Evolutionary conservation across 2,113 vertebrate genomes (phyloP).

Genomic region (Pyxicephalus adspersus): DNA sequence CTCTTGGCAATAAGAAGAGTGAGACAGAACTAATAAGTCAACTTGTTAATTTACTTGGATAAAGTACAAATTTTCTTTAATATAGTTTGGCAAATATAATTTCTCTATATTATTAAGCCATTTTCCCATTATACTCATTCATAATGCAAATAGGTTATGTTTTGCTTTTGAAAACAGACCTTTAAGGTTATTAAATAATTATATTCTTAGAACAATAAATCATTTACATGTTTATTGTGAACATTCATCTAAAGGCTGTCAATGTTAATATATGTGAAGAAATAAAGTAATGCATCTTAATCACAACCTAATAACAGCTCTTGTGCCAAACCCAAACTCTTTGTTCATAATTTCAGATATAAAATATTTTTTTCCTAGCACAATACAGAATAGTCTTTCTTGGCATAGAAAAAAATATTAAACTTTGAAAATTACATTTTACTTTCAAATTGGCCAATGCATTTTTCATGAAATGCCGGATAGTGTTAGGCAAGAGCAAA

Average conservation of each 20-base stretch:
- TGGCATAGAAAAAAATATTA: slow-evolving; percentile 29
- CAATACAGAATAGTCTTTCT: slow-evolving; percentile 6
- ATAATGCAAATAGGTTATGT: no score
- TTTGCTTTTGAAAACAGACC: neutral
- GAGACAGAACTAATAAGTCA: no score
- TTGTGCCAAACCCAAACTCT: slow-evolving; percentile 3
- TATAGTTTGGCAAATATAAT: neutral
- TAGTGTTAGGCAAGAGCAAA: slow-evolving; percentile 46
- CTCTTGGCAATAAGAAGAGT: no score
- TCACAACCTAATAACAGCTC: neutral
- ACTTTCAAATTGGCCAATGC: slow-evolving; percentile 62
- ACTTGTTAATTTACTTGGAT: neutral
- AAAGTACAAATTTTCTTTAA: neutral
- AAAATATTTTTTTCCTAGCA: slow-evolving; percentile 36
- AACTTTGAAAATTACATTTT: slow-evolving; percentile 64
- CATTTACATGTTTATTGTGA: neutral
- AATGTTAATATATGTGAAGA: neutral
- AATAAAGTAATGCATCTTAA: slow-evolving; percentile 11
- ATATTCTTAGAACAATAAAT: neutral
- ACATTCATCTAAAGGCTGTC: neutral
- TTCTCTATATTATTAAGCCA: no score
- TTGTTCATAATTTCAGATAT: slow-evolving; percentile 13
- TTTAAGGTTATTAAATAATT: neutral
- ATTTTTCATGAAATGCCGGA: slow-evolving; percentile 59
- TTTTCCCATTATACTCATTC: no score